Conservation (phyloP, 1,140 invertebrate species). For the Euwallacea fornicatus region DNA sequence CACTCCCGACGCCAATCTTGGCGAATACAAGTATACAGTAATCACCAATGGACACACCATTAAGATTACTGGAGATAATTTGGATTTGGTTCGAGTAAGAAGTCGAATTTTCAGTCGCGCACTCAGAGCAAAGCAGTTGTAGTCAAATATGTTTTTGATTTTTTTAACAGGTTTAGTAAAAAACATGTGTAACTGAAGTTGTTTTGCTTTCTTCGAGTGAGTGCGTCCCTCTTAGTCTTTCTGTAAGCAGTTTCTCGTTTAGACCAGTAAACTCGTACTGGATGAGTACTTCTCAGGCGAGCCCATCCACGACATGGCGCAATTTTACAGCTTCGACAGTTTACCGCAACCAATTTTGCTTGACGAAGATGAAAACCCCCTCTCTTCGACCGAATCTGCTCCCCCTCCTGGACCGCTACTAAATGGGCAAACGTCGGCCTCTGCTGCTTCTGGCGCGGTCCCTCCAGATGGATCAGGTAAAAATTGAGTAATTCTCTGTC, state of each 20-base stretch:
- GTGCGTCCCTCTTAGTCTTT: no score
- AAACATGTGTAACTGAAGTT: no score
- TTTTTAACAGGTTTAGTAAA: no score
- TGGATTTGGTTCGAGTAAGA: constrained; percentile 79
- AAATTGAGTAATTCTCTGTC: background rate
- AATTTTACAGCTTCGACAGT: constrained; percentile 60
- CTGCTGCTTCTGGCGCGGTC: background rate
- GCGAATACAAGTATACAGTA: constrained; percentile 85
- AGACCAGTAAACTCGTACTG: constrained; percentile 83
- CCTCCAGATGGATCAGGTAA: constrained; percentile 24
- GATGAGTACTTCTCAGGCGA: constrained; percentile 79
- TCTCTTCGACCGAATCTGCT: constrained; percentile 48
- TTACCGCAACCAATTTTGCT: constrained; percentile 45
- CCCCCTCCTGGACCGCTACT: constrained; percentile 41
- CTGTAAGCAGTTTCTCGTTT: background rate
- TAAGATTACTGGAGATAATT: constrained; percentile 80
- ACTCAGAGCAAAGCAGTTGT: background rate
- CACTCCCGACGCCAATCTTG: constrained; percentile 78
- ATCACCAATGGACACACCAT: constrained; percentile 76
- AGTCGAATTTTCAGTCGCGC: background rate
- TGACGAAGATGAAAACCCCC: constrained; percentile 40
- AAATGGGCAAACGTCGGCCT: constrained; percentile 45
- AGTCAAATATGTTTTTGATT: background rate
- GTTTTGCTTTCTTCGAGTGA: no score
- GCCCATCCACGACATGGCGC: constrained; percentile 56